These are phyloP conservation scores for Hylyphantes graminicola DNA, from an alignment of 1,140 invertebrate species.

Conservation along the genomic window DNA sequence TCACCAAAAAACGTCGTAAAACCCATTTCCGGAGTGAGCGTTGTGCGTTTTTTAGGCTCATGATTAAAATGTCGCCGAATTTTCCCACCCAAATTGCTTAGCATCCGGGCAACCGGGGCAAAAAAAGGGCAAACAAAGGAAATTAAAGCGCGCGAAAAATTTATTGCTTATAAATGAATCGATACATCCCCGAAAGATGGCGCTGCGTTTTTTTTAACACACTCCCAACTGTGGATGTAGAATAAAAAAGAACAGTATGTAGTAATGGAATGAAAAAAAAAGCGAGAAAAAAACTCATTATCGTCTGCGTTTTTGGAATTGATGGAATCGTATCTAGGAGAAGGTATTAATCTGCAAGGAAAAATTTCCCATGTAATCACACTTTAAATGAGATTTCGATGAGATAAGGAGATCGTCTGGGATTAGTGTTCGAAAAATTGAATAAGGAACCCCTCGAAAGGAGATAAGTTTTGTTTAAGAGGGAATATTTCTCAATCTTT, in stretches of 20 bases:
- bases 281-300: conserved; percentile 50
- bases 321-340: conserved; percentile 26
- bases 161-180: conserved; percentile 60
- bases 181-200: conserved; percentile 56
- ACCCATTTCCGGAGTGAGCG: conserved; percentile 48
- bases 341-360: conserved; percentile 45
- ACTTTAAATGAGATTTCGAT: conserved; percentile 49
- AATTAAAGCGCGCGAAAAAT: conserved; percentile 59
- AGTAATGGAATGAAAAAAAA: conserved; percentile 33
- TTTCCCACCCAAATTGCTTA: conserved; percentile 54
- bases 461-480: background rate
- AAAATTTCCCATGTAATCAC: conserved; percentile 44
- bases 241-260: background rate
- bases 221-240: background rate
- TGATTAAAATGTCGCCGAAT: conserved; percentile 59
- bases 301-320: conserved; percentile 36
- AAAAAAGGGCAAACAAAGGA: conserved; percentile 52
- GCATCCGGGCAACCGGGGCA: conserved; percentile 27
- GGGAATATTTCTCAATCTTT: background rate
- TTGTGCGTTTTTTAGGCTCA: conserved; percentile 43
- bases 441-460: background rate
- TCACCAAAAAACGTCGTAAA: conserved; percentile 42
- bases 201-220: conserved; percentile 28
- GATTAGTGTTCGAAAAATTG: conserved; percentile 7
- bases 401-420: background rate